These are phyloP conservation scores for Polyergus mexicanus DNA, from an alignment of 1,140 invertebrate genomes.

Conservation along the genomic window DNA sequence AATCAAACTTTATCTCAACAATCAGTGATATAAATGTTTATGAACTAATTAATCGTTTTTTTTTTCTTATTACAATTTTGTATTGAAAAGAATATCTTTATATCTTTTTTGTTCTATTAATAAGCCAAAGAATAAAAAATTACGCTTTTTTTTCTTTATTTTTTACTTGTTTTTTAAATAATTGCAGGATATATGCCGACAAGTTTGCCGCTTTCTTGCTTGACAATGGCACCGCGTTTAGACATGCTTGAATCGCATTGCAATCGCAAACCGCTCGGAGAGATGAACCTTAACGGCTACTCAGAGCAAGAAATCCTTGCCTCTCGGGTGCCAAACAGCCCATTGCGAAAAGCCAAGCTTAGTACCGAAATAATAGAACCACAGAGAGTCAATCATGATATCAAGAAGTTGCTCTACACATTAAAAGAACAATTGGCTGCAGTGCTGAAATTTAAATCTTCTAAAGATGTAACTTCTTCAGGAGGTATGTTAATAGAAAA, in stretches of 20 bases:
- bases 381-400: constrained; percentile 76
- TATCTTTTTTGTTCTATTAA: not conserved
- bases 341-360: constrained; percentile 73
- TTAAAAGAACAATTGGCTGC: constrained; percentile 80
- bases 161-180: constrained; percentile 70
- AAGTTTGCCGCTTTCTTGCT: constrained; percentile 94
- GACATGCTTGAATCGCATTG: constrained; percentile 90
- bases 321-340: constrained; percentile 74
- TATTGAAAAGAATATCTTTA: too few species aligned
- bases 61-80: too few species aligned
- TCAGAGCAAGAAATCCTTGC: constrained; percentile 67
- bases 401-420: constrained; percentile 80
- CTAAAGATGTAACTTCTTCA: constrained; percentile 77
- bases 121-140: not conserved
- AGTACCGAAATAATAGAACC: constrained; percentile 60
- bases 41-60: not conserved
- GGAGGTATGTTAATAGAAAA: constrained; percentile 72
- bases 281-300: constrained; percentile 88
- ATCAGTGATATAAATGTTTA: not conserved
- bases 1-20: too few species aligned
- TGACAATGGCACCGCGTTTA: constrained; percentile 96
- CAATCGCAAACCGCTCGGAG: constrained; percentile 89
- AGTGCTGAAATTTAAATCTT: constrained; percentile 84
- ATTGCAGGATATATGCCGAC: constrained; percentile 92
- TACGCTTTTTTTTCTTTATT: not conserved